A percentile compares a stretch with the other conserved stretches of the same genome.
Evolutionary conservation across 2,113 vertebrate genomes (phyloP).

Genomic region (Oncorhynchus keta): DNA sequence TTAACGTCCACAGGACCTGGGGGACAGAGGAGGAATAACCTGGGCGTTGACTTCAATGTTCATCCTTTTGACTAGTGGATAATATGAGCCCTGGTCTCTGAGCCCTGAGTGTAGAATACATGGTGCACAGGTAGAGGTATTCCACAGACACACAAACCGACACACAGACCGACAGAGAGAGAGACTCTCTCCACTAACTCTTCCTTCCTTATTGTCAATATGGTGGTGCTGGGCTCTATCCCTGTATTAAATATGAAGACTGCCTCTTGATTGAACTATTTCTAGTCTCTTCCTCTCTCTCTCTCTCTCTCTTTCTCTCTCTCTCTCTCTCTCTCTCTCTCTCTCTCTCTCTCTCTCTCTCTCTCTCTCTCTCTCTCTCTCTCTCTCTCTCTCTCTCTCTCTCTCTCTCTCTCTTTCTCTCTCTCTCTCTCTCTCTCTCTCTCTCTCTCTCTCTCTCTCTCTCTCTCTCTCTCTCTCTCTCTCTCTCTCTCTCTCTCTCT

Average conservation of each 20-base stretch:
- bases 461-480: too few species aligned
- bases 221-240: constrained; percentile 3
- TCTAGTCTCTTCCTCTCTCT: background rate
- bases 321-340: background rate
- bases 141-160: too few species aligned
- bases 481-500: too few species aligned
- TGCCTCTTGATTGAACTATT: constrained; percentile 17
- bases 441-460: too few species aligned
- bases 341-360: too few species aligned
- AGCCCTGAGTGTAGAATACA: background rate
- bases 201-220: too few species aligned
- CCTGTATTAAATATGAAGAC: constrained; percentile 42
- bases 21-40: too few species aligned
- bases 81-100: constrained; percentile 17
- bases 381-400: too few species aligned
- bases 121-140: background rate
- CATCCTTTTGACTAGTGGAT: constrained; percentile 59
- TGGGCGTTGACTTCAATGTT: constrained; percentile 47
- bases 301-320: background rate
- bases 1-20: background rate
- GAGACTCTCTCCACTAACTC: too few species aligned
- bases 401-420: too few species aligned
- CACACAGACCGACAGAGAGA: too few species aligned
- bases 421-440: background rate
- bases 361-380: too few species aligned